Evolutionary conservation across 1,140 invertebrate species (phyloP).

Genomic region (Vanessa atalanta): DNA sequence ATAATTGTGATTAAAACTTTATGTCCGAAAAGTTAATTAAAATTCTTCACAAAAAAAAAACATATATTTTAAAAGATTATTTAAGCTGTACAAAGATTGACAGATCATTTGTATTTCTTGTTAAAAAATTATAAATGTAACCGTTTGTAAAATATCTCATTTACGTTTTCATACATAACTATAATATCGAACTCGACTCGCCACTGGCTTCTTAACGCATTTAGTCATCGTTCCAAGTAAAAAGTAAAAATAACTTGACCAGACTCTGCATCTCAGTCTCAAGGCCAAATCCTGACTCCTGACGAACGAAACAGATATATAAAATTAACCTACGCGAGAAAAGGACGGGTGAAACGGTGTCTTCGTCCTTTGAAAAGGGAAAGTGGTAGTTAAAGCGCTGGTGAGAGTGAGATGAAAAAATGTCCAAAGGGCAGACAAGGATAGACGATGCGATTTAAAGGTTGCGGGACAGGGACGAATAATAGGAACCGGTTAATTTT

Average conservation of each 20-base stretch:
- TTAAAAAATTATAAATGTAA: not conserved
- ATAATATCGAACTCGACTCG: slow-evolving; percentile 36
- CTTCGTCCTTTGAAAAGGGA: slow-evolving; percentile 81
- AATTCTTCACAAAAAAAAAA: no score
- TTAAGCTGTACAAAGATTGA: no score
- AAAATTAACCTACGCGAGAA: slow-evolving; percentile 18
- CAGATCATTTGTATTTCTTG: not conserved
- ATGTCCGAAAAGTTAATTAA: no score
- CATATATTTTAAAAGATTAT: no score
- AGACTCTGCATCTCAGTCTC: slow-evolving; percentile 73
- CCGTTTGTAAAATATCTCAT: not conserved
- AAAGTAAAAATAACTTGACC: slow-evolving; percentile 78
- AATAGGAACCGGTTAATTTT: slow-evolving; percentile 76
- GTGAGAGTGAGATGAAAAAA: slow-evolving; percentile 80
- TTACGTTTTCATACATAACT: slow-evolving; percentile 6
- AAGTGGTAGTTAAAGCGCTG: slow-evolving; percentile 72
- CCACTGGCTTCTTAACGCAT: slow-evolving; percentile 66
- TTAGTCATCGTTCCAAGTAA: slow-evolving; percentile 77
- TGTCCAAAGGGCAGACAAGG: slow-evolving; percentile 65
- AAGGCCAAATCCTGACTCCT: slow-evolving; percentile 76
- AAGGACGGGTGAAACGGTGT: slow-evolving; percentile 53
- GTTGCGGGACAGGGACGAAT: slow-evolving; percentile 48
- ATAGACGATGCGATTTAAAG: slow-evolving; percentile 35
- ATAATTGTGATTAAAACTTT: no score
- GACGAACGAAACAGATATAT: slow-evolving; percentile 51